Percentiles rank a stretch among this genome's conserved stretches.
Evolutionary conservation across 1,140 invertebrate species (phyloP).

Genomic region (Bombus affinis): DNA sequence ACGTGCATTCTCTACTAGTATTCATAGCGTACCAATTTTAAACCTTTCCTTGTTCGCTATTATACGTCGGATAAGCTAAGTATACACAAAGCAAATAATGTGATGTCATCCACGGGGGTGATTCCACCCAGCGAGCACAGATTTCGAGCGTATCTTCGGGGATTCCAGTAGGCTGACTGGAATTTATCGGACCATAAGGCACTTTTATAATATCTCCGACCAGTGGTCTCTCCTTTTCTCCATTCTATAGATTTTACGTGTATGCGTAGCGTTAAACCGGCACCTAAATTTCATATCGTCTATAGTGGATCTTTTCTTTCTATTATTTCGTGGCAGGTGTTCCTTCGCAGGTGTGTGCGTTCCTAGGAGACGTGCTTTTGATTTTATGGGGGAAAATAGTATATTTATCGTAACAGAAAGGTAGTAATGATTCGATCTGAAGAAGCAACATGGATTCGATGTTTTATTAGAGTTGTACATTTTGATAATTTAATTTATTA

Average conservation of each 20-base stretch:
- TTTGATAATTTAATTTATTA: neutral
- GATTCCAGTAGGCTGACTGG: slow-evolving; percentile 58
- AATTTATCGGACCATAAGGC: slow-evolving; percentile 60
- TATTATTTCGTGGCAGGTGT: slow-evolving; percentile 54
- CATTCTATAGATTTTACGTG: slow-evolving; percentile 32
- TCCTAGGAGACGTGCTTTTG: slow-evolving; percentile 25
- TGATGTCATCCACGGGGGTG: slow-evolving; percentile 29
- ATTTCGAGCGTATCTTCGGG: slow-evolving; percentile 14
- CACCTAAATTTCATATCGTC: slow-evolving; percentile 57
- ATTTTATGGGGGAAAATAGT: neutral
- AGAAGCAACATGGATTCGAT: too few species aligned
- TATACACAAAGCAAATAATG: slow-evolving; percentile 32
- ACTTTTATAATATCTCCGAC: slow-evolving; percentile 49
- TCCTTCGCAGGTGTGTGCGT: slow-evolving; percentile 31
- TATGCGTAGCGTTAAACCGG: slow-evolving; percentile 1
- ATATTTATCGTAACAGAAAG: slow-evolving; percentile 33
- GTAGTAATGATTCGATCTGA: neutral
- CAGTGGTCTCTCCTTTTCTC: neutral
- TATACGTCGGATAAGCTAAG: slow-evolving; percentile 32
- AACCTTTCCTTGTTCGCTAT: neutral
- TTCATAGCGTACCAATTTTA: neutral
- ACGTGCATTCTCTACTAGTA: neutral
- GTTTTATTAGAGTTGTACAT: neutral
- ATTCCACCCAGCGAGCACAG: slow-evolving; percentile 29
- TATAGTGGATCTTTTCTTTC: slow-evolving; percentile 30